Evolutionary conservation across 2,797 vertebrate genomes (phyloP).

Genomic region (Petrocephalus schoutedeni): DNA sequence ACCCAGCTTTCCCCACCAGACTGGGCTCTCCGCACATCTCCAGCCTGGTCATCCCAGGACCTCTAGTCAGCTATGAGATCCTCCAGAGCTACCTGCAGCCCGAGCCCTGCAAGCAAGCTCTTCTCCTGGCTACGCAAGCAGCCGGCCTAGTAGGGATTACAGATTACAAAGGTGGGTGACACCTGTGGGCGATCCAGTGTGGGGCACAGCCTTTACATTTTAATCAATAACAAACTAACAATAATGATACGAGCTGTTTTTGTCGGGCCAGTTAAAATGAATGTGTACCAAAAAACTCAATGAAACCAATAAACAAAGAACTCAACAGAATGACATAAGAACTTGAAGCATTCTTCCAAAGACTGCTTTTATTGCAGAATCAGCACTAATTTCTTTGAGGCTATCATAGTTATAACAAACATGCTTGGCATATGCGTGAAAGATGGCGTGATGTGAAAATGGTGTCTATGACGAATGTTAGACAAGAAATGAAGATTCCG

Average conservation of each 20-base stretch:
- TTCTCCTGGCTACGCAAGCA: slow-evolving; percentile 61
- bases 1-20: slow-evolving; percentile 60
- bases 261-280: background rate
- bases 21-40: slow-evolving; percentile 50
- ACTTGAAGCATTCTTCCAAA: background rate
- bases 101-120: slow-evolving; percentile 65
- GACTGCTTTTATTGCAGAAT: background rate
- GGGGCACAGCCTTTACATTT: background rate
- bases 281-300: background rate
- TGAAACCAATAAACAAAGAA: background rate
- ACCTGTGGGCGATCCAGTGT: background rate
- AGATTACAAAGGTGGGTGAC: slow-evolving; percentile 62
- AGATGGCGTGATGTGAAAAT: background rate
- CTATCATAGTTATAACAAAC: background rate
- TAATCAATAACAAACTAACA: background rate
- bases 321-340: background rate
- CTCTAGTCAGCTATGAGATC: slow-evolving; percentile 69
- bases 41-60: slow-evolving; percentile 57
- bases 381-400: background rate
- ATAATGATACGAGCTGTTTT: background rate
- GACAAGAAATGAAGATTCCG: background rate
- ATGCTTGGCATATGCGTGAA: background rate
- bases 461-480: background rate
- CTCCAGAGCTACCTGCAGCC: slow-evolving; percentile 68
- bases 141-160: slow-evolving; percentile 48